phyloP scores from a whole-genome alignment of 2,797 vertebrate species.

The Limnodromus scolopaceus region DNA sequence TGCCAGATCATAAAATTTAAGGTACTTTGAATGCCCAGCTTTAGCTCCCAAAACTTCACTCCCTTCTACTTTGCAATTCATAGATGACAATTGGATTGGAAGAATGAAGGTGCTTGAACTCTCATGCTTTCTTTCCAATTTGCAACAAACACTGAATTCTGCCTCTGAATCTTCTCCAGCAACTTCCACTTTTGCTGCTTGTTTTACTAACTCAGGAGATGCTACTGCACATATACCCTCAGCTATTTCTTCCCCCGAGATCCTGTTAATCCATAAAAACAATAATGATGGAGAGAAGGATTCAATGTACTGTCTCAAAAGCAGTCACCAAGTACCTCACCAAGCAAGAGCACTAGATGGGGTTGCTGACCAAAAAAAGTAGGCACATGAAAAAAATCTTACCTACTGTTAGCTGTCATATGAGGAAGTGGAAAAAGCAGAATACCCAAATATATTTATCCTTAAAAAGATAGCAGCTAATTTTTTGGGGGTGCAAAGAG shows the following conservation, averaged over 20 bases:
- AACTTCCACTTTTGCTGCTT: not conserved
- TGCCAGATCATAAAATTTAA: not conserved
- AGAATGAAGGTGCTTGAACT: not conserved
- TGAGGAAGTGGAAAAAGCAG: not conserved
- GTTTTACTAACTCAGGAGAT: not conserved
- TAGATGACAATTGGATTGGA: not conserved
- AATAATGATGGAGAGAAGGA: accelerated
- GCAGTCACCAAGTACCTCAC: not conserved
- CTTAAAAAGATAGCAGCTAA: not conserved
- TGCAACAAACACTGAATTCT: not conserved
- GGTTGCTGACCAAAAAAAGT: not conserved
- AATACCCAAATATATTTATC: not conserved
- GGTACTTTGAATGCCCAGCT: not conserved
- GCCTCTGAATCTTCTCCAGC: not conserved
- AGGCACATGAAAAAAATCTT: not conserved
- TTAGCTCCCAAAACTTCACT: not conserved
- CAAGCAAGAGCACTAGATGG: not conserved
- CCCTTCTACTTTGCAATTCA: not conserved
- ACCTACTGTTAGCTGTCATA: not conserved
- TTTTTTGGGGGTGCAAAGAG: not conserved
- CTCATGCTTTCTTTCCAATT: not conserved
- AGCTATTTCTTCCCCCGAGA: not conserved
- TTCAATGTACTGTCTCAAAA: not conserved
- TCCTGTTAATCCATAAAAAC: not conserved
- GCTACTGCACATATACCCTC: not conserved